Evolutionary conservation across 2,797 vertebrate species (phyloP).

Genomic region (Chloroceryle inda): DNA sequence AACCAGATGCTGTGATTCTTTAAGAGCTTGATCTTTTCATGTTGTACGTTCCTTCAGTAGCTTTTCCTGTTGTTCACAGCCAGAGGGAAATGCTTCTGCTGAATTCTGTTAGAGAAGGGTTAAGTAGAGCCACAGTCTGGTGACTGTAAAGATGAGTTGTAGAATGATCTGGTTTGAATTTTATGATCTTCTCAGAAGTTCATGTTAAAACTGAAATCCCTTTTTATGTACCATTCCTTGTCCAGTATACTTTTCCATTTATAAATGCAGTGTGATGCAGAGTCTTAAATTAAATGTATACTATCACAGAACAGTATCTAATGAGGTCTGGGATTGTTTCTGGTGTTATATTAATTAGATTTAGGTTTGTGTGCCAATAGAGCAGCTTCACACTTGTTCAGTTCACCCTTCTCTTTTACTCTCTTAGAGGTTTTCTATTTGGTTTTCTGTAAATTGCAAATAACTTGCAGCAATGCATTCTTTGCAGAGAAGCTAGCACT

Average conservation of each 20-base stretch:
- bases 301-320: neutral
- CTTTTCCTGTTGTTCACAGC: conserved; percentile 5
- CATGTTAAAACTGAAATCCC: neutral
- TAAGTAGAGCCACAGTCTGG: neutral
- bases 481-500: neutral
- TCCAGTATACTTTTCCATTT: neutral
- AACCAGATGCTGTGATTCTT: neutral
- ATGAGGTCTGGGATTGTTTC: neutral
- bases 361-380: neutral
- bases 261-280: neutral
- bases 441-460: neutral
- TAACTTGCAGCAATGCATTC: neutral
- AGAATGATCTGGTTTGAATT: neutral
- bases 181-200: conserved; percentile 23
- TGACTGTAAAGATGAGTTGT: conserved; percentile 43
- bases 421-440: neutral
- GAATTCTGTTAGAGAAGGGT: neutral
- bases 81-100: neutral
- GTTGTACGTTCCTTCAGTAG: neutral
- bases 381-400: conserved; percentile 11
- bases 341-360: neutral
- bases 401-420: neutral
- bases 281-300: neutral
- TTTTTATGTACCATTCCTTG: neutral
- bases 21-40: neutral